Evolutionary conservation across 2,797 vertebrate genomes (phyloP).

Genomic region (Borostomias antarcticus): DNA sequence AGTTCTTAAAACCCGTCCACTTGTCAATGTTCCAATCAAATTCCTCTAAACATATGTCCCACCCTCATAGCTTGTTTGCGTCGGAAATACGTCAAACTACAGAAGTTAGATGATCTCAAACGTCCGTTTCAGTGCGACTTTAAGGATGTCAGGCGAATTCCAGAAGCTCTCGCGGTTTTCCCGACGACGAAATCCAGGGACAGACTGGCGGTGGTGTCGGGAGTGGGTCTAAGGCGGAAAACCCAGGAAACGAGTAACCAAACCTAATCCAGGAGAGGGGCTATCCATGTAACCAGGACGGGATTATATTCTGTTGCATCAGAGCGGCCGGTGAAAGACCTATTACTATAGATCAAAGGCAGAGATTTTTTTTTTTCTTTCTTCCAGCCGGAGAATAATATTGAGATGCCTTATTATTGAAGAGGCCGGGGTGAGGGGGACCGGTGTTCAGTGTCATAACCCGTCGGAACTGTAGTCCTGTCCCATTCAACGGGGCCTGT

Average conservation of each 20-base stretch:
- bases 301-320: constrained; percentile 77
- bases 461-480: constrained; percentile 71
- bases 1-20: no score
- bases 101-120: no score
- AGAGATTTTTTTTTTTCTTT: no score
- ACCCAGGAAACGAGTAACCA: constrained; percentile 72
- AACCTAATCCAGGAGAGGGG: constrained; percentile 70
- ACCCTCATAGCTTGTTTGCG: no score
- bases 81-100: no score
- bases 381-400: constrained; percentile 63
- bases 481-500: constrained; percentile 68
- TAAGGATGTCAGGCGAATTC: no score
- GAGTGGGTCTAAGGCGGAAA: constrained; percentile 28
- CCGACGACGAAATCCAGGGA: constrained; percentile 43
- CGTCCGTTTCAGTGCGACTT: no score
- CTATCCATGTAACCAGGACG: constrained; percentile 66
- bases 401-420: constrained; percentile 86
- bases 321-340: constrained; percentile 68
- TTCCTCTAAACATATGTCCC: no score
- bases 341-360: constrained; percentile 81
- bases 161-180: no score
- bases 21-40: no score
- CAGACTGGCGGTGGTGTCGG: constrained; percentile 34
- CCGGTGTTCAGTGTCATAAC: constrained; percentile 86
- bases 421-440: constrained; percentile 56